Base-by-base conservation (phyloP, 2,113 vertebrate species). In the Procapra przewalskii region DNA sequence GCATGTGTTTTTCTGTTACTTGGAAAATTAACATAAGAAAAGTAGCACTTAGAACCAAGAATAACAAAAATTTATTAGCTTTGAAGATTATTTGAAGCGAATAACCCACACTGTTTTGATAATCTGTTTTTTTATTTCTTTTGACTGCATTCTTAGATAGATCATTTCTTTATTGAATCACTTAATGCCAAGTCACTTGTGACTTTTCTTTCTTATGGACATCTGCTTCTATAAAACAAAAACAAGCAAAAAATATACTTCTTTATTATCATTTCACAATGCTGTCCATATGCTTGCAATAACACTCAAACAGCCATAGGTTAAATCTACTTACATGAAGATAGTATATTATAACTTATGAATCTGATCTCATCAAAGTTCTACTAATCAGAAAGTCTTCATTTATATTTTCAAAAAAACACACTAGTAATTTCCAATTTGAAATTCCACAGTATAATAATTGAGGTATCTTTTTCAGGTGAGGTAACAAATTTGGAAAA, bases 11-110 rank as follows among this genome's bases (percentile, higher is more conserved):
- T 97, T 97, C 0, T 91, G 45, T 59, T 62, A 57, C 15, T 88
- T 98, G n/a, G 59, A 7, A 96, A 96, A 1, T 59, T 54, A 19
- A 7, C 88, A 67, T 27, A 55, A 81, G 75, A 98, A 97, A 87
- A 90, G 91, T 5, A 75, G 7, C 3, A 17, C 52, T 62, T 80
- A 5, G 64, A 2, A 19, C 57, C 55, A 95, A 85, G 16, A 86
- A 33, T 52, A 88, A 36, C 8, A 80, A 4, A 33, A 52, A 75
- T 81, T 12, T 55, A 57, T 50, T 91, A n/a, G 31, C 7, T 55
- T 60, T 90, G 50, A 85, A 64, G 3, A 96, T 79, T 67, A 45
- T 60, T 36, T 85, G n/a, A 92, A 83, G 16, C 40, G 21, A 33
- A 79, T 52, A 67, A 55, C 3, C n/a, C 64, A 14, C 21, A 48